phyloP scores from a whole-genome alignment of 2,797 vertebrate species.

The Chelon labrosus region DNA sequence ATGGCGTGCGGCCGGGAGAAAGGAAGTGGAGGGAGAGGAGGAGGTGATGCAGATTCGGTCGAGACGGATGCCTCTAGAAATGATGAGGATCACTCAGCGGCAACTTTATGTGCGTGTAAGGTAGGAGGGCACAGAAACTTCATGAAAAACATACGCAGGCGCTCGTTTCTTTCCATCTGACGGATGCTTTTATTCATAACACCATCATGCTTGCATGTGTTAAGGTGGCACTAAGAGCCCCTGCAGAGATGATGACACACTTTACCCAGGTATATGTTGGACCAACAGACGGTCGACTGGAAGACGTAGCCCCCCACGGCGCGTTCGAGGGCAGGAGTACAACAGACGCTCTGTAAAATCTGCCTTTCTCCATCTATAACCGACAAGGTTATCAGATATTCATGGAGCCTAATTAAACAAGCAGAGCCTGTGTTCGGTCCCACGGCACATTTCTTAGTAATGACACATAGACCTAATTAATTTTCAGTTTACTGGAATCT shows the following conservation, averaged over 20 bases:
- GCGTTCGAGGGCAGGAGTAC: conserved; percentile 33
- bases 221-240: conserved; percentile 24
- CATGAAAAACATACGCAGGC: conserved; percentile 16
- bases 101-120: conserved; percentile 23
- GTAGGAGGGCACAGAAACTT: conserved; percentile 31
- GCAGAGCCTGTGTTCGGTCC: conserved; percentile 34
- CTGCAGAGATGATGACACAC: not conserved
- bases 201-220: conserved; percentile 29
- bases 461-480: conserved; percentile 61
- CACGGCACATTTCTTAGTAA: conserved; percentile 50
- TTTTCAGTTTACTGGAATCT: conserved; percentile 43
- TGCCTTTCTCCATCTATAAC: conserved; percentile 27
- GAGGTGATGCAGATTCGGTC: conserved; percentile 55
- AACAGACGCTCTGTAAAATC: conserved; percentile 19
- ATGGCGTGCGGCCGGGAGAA: conserved; percentile 37
- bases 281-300: conserved; percentile 39
- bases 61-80: conserved; percentile 70
- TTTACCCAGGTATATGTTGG: not conserved
- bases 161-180: conserved; percentile 44
- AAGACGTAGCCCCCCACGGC: conserved; percentile 10
- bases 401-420: conserved; percentile 60
- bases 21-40: conserved; percentile 19
- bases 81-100: conserved; percentile 65
- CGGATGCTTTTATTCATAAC: conserved; percentile 44
- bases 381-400: conserved; percentile 63